Conservation (phyloP, 2,888 invertebrate genomes). For the Microctonus brassicae region DNA sequence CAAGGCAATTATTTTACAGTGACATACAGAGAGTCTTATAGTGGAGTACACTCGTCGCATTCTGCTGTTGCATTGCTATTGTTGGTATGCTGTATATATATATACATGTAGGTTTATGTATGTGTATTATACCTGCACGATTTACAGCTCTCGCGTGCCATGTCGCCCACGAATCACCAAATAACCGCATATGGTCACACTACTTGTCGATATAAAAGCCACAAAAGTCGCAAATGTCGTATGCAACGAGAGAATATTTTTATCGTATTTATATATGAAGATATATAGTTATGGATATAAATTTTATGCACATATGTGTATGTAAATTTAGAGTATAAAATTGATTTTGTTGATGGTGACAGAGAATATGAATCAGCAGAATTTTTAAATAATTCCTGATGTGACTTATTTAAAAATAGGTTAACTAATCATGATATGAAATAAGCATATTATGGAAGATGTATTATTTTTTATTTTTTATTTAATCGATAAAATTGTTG, state of each 20-base stretch:
- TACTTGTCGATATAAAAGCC: conserved; percentile 8
- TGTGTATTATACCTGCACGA: background rate
- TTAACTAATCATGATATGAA: background rate
- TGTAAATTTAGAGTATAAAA: background rate
- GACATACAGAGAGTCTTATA: background rate
- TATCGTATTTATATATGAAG: background rate
- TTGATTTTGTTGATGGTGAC: background rate
- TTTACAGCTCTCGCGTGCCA: conserved; percentile 8
- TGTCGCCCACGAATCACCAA: conserved; percentile 3
- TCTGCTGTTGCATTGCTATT: background rate
- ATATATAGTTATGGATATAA: background rate
- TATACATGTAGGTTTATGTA: background rate
- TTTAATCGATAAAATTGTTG: background rate
- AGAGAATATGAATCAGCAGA: background rate
- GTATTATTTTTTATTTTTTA: background rate
- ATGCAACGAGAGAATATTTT: background rate
- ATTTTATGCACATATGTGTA: background rate
- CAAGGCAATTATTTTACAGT: conserved; percentile 27
- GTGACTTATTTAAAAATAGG: background rate
- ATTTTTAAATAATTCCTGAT: background rate
- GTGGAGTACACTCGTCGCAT: background rate
- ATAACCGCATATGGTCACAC: conserved; percentile 22
- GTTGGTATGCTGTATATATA: background rate
- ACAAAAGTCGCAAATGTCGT: background rate
- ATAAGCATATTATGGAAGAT: background rate